These are phyloP conservation scores for Cryptotis parvus DNA, from an alignment of 2,113 vertebrate genomes.

Conservation along the genomic window DNA sequence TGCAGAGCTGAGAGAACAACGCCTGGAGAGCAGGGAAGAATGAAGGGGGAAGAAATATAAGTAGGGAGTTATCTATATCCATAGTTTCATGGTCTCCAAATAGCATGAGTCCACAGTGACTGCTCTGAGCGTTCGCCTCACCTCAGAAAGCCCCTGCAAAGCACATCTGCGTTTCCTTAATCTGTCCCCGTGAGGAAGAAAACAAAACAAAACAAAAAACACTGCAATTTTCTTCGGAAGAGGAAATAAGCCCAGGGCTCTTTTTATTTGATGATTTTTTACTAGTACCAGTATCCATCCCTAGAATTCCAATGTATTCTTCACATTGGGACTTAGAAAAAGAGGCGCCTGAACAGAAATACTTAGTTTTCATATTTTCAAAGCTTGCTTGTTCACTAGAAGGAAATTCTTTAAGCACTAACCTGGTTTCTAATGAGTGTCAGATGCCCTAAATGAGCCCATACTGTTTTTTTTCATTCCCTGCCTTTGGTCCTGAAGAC, in stretches of 20 bases:
- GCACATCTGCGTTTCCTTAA: background rate
- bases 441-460: background rate
- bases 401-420: background rate
- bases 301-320: background rate
- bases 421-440: background rate
- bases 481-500: background rate
- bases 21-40: background rate
- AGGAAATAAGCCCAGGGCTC: background rate
- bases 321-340: background rate
- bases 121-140: background rate
- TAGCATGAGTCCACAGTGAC: rapidly evolving
- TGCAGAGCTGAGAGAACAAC: background rate
- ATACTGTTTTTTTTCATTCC: background rate
- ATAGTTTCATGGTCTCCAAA: background rate
- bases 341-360: background rate
- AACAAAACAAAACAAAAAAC: background rate
- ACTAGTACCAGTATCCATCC: background rate
- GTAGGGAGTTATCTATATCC: background rate
- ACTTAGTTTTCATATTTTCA: background rate
- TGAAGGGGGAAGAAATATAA: background rate
- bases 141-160: background rate
- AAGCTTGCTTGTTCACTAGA: background rate
- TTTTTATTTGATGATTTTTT: background rate
- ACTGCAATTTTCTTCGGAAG: background rate
- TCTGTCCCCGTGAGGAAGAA: background rate